Conservation (phyloP, 1,140 invertebrate species). For the Nomia melanderi region DNA sequence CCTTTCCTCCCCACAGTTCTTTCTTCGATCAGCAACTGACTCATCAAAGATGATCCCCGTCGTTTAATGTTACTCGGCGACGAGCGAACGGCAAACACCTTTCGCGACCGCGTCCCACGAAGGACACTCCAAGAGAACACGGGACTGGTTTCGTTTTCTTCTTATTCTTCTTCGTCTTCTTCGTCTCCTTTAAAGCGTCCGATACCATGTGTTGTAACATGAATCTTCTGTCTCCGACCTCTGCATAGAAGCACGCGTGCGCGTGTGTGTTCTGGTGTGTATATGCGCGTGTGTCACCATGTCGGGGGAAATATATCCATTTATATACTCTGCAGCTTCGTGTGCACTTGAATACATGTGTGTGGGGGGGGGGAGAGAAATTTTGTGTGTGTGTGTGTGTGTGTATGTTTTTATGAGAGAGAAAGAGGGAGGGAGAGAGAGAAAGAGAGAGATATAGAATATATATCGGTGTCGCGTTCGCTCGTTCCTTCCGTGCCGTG, state of each 20-base stretch:
- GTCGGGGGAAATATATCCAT: neutral
- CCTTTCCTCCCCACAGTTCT: neutral
- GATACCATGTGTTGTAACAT: neutral
- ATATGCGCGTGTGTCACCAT: neutral
- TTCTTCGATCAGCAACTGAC: constrained; percentile 10
- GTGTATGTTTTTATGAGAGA: too few species aligned
- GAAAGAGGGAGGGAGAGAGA: too few species aligned
- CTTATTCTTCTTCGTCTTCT: neutral
- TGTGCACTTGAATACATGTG: neutral
- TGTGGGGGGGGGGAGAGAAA: too few species aligned
- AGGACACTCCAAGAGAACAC: constrained; percentile 1
- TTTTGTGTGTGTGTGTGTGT: too few species aligned
- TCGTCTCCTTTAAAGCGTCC: neutral
- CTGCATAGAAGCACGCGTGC: neutral
- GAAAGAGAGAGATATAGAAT: constrained; percentile 4
- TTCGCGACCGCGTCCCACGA: neutral
- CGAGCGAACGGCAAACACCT: constrained; percentile 31
- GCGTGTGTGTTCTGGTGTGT: neutral
- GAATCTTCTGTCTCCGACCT: neutral
- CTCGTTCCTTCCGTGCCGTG: constrained; percentile 49
- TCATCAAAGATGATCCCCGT: constrained; percentile 23
- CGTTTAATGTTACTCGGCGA: constrained; percentile 6
- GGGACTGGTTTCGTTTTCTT: neutral
- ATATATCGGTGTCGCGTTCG: constrained; percentile 41
- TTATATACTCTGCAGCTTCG: neutral